These are phyloP conservation scores for Cheilosia soror DNA, from an alignment of 2,888 invertebrate species.

Conservation along the genomic window DNA sequence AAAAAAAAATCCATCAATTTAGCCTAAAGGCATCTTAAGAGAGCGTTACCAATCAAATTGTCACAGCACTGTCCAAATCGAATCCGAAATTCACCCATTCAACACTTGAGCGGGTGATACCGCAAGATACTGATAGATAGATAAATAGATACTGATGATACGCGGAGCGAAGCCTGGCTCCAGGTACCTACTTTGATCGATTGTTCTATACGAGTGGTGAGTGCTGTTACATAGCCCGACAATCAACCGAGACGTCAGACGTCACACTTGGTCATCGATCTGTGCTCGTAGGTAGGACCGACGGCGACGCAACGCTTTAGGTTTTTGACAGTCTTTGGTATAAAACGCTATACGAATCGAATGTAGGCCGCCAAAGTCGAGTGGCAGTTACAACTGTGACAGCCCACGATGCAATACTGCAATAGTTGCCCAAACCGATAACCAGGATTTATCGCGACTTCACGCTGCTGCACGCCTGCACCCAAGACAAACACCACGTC, in stretches of 20 bases:
- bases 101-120: slow-evolving; percentile 12
- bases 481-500: slow-evolving; percentile 23
- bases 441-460: slow-evolving; percentile 34
- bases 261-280: slow-evolving; percentile 27
- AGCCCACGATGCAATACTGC: slow-evolving; percentile 32
- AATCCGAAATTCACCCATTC: slow-evolving; percentile 1
- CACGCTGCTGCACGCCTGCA: slow-evolving; percentile 22
- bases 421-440: slow-evolving; percentile 29
- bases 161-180: slow-evolving; percentile 8
- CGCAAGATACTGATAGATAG: background rate
- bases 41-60: background rate
- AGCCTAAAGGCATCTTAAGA: too few relatives aligned
- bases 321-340: background rate
- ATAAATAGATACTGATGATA: background rate
- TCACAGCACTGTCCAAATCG: slow-evolving; percentile 1
- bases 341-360: background rate
- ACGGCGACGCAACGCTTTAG: background rate
- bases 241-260: slow-evolving; percentile 4
- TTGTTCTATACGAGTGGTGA: background rate
- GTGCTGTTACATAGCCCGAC: background rate
- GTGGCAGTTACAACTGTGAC: slow-evolving; percentile 38
- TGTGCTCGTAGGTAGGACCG: background rate
- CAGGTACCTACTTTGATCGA: slow-evolving; percentile 1
- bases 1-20: too few relatives aligned
- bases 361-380: slow-evolving; percentile 34